Evolutionary conservation across 2,888 invertebrate genomes (phyloP).

Genomic region (Pediacus dermestoides): DNA sequence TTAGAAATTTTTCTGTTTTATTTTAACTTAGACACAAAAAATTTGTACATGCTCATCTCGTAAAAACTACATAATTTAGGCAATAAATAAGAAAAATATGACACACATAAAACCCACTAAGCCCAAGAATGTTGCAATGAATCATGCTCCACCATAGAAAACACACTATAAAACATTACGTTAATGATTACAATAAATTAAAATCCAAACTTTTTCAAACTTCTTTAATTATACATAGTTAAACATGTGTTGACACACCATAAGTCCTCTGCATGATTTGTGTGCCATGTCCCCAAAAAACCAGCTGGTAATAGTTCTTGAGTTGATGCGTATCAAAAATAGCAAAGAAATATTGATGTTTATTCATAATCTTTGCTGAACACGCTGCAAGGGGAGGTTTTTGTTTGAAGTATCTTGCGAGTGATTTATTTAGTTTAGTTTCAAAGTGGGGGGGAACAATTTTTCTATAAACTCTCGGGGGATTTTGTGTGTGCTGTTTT

Average conservation of each 20-base stretch:
- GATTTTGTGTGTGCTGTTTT: slow-evolving; percentile 23
- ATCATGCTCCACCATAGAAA: too few species aligned
- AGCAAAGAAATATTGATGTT: slow-evolving; percentile 21
- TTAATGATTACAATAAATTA: slow-evolving; percentile 23
- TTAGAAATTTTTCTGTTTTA: too few species aligned
- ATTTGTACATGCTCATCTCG: too few species aligned
- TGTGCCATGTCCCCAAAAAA: slow-evolving; percentile 21
- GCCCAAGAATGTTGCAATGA: too few species aligned
- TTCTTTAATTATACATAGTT: slow-evolving; percentile 24
- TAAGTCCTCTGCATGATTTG: slow-evolving; percentile 31
- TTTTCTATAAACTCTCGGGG: slow-evolving; percentile 27
- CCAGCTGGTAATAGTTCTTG: slow-evolving; percentile 2
- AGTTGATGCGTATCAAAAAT: slow-evolving; percentile 8
- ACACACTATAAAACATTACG: slow-evolving; percentile 11
- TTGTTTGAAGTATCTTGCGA: slow-evolving; percentile 31
- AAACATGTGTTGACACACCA: slow-evolving; percentile 32
- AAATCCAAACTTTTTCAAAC: slow-evolving; percentile 14
- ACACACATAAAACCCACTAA: too few species aligned
- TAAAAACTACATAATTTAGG: too few species aligned
- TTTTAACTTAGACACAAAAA: too few species aligned
- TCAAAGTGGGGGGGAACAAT: slow-evolving; percentile 30
- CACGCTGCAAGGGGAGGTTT: slow-evolving; percentile 21
- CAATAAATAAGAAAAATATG: too few species aligned
- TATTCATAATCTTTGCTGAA: slow-evolving; percentile 20
- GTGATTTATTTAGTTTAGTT: slow-evolving; percentile 34